These are phyloP conservation scores for Poecile montanus DNA, from an alignment of 2,797 vertebrate species.

Conservation along the genomic window DNA sequence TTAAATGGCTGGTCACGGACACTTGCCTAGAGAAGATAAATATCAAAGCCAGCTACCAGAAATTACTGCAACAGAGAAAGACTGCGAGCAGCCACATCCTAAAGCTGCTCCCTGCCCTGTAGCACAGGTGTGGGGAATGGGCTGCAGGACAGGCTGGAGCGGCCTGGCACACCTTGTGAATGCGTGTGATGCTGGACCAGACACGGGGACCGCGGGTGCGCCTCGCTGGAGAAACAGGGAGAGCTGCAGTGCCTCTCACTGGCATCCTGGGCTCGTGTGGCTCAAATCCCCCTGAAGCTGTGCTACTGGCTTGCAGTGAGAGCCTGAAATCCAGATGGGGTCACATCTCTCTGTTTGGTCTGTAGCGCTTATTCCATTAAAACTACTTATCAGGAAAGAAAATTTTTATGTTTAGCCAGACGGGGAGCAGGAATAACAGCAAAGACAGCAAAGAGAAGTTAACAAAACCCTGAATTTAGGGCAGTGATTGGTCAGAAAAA, in stretches of 20 bases:
- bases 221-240: accelerated
- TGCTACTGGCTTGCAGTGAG: background rate
- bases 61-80: background rate
- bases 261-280: accelerated
- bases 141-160: background rate
- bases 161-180: accelerated
- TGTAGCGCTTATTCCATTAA: background rate
- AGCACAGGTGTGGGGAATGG: accelerated
- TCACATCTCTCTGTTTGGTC: background rate
- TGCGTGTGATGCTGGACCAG: accelerated
- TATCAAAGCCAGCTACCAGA: background rate
- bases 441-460: background rate
- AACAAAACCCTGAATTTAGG: background rate
- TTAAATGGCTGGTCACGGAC: background rate
- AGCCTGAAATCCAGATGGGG: background rate
- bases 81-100: background rate
- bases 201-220: accelerated
- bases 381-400: background rate
- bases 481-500: background rate
- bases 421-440: background rate
- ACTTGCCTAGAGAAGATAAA: background rate
- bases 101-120: accelerated
- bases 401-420: background rate
- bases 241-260: background rate
- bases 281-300: background rate